These are phyloP conservation scores for Drosophila pallidifrons DNA, from an alignment of 1,140 invertebrate species.

Conservation along the genomic window DNA sequence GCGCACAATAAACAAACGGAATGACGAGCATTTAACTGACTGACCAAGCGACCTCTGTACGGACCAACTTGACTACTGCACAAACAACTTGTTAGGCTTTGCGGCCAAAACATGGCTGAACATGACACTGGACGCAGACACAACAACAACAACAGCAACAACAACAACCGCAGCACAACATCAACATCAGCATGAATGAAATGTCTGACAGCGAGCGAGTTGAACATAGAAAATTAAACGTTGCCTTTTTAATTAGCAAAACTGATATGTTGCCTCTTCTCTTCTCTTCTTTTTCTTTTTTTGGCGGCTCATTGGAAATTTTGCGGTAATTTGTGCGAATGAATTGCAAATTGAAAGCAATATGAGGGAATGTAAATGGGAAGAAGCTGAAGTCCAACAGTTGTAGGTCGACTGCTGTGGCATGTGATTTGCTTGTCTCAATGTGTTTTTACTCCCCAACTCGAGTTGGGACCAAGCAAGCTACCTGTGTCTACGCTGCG, in stretches of 20 bases:
- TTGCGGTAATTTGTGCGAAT: slow-evolving; percentile 56
- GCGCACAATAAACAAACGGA: slow-evolving; percentile 78
- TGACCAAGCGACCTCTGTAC: slow-evolving; percentile 40
- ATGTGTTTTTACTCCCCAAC: slow-evolving; percentile 52
- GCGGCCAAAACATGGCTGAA: slow-evolving; percentile 38
- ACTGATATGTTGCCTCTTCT: slow-evolving; percentile 10
- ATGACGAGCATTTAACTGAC: slow-evolving; percentile 82
- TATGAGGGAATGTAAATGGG: slow-evolving; percentile 1
- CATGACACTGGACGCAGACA: slow-evolving; percentile 45
- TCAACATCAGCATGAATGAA: slow-evolving; percentile 15
- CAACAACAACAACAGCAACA: slow-evolving; percentile 3
- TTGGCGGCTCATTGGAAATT: slow-evolving; percentile 31
- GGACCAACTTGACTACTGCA: slow-evolving; percentile 32
- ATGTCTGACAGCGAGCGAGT: slow-evolving; percentile 2
- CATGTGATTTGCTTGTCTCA: slow-evolving; percentile 78
- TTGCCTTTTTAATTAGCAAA: slow-evolving; percentile 71
- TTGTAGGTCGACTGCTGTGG: slow-evolving; percentile 54
- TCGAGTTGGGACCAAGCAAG: slow-evolving; percentile 27
- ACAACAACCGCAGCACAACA: slow-evolving; percentile 5
- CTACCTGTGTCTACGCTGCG: slow-evolving; percentile 66
- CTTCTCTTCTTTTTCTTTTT: background rate
- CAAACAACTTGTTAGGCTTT: slow-evolving; percentile 69
- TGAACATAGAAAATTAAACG: slow-evolving; percentile 47
- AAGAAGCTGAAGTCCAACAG: slow-evolving; percentile 8
- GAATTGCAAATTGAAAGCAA: slow-evolving; percentile 71